Evolutionary conservation across 2,113 vertebrate species (phyloP).

Genomic region (Ailuropoda melanoleuca): DNA sequence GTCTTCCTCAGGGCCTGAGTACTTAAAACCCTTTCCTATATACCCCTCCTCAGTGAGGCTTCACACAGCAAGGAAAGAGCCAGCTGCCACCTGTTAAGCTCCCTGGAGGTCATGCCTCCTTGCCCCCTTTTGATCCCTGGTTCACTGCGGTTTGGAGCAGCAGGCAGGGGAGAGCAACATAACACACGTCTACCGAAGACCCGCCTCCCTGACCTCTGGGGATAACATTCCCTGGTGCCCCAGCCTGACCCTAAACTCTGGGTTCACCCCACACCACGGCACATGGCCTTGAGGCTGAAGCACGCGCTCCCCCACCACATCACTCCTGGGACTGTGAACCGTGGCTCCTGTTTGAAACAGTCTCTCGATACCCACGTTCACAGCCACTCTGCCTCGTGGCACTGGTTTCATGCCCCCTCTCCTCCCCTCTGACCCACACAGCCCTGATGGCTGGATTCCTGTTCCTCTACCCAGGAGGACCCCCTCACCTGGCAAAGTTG

Average conservation of each 20-base stretch:
- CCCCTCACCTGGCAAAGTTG: background rate
- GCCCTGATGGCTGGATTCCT: background rate
- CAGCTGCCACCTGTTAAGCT: fast-evolving
- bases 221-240: background rate
- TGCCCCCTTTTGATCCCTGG: background rate
- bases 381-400: background rate
- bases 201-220: background rate
- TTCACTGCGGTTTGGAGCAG: background rate
- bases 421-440: background rate
- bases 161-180: background rate
- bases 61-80: background rate
- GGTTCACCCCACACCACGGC: fast-evolving
- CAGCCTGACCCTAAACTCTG: background rate
- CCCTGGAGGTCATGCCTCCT: background rate
- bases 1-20: background rate
- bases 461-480: background rate
- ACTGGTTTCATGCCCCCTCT: background rate
- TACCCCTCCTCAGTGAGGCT: fast-evolving
- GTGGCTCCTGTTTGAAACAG: background rate
- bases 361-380: background rate
- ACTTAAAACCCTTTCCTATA: background rate
- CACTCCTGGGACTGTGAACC: fast-evolving
- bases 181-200: background rate
- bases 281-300: background rate
- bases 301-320: no score